Evolutionary conservation across 2,888 invertebrate genomes (phyloP), one percentile per base, ranked within the genome.

Genomic region (Diadromus collaris): DNA sequence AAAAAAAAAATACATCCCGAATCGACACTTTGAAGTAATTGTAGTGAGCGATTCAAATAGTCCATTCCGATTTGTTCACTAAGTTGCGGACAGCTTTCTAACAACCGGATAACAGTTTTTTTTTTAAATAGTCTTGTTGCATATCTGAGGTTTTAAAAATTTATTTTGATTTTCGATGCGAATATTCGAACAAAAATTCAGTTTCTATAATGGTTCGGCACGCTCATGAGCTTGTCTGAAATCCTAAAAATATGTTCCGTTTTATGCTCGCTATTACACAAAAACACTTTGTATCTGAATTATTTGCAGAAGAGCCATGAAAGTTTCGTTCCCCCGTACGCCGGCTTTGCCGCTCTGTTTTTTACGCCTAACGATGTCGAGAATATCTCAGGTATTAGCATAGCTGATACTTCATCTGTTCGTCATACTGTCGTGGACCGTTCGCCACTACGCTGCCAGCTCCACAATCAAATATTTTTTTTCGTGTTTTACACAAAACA

Each of bases 371-470:
- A n/a, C 61, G 70, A 70, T 56, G 68, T 68, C 69, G 69, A 68
- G 61, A 73, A 73, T 76, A 79, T 76, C 68, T 76, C 69, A 73
- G 73, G 69, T 79, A 76, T 76, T 79, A 79, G 69, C 79, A 65
- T 79, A 70, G 69, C 73, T 79, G 76, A 79, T 79, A 54, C 79
- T 76, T 73, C 73, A 79, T 73, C 69, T 79, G 76, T 56, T 73
- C 76, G 60, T 79, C 79, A 79, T 69, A 76, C 13, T 54, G 65
- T 65, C 73, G 79, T 73, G 72, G 69, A 69, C 73, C 79, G 79
- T 61, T 70, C 69, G n/a, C 69, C 64, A 72, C 58, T 65, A 65
- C 69, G 69, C 69, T 79, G 76, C 73, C 65, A 46, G 48, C 61
- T 60, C 38, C 51, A 48, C 5, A 65, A 60, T 58, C 34, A 16